Base-by-base conservation (phyloP, 2,888 invertebrate species). In the Sarcophaga rosellei region DNA sequence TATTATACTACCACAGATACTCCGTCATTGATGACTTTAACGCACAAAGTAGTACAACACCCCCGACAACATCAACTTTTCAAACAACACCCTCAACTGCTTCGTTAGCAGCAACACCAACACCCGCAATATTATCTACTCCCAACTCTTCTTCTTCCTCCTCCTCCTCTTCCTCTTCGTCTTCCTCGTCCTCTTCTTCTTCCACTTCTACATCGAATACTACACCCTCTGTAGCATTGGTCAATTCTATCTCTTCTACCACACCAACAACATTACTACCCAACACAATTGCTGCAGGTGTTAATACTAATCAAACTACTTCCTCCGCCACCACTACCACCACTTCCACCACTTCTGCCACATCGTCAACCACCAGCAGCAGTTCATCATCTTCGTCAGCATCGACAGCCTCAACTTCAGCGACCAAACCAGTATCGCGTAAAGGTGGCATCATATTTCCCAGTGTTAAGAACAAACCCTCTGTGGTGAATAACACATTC, bases 401-500 rank as follows among this genome's bases (percentile, higher is more conserved):
- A 15, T 88, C 90, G 20, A 84, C 90, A 17, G 91, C 92, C 53
- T 70, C 89, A 25, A 85, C 88, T 3, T 83, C 86, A n/a, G 91
- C 92, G 0, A 92, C 92, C 3, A 93, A 94, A 88, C 91, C 94
- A 2, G 90, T 93, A 6, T 93, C 93, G 84, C 95, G 97, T 88
- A 97, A 97, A 93, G 96, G 97, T 61, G 97, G 97, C 84, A 95
- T 98, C 90, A 97, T 98, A 92, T 98, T 98, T 94, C 98, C 98
- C 12, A 97, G 97, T 92, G 96, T 97, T 75, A 97, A 97, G 94
- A 97, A 97, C 93, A 98, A 98, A 90, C 97, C 98, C 25, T 95
- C 96, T 88, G 95, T 96, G n/a, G 96, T 96, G 80, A 97, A 97
- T 94, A 96, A 96, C 88, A 97, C 97, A 72, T 97, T 97, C 92